Conservation (phyloP, 2,113 vertebrate species). For the Oncorhynchus tshawytscha region DNA sequence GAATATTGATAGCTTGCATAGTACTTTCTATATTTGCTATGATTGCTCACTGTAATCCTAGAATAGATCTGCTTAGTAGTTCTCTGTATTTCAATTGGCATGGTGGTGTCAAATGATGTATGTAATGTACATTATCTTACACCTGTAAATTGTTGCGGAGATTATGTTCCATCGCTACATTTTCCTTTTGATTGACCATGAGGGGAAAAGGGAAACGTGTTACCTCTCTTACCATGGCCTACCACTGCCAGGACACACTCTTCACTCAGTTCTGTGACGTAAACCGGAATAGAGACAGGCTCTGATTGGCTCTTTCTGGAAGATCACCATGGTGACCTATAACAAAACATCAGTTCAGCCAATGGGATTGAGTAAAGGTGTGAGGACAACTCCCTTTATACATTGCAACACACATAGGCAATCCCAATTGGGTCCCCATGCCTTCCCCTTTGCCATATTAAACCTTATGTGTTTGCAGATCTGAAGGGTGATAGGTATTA, state of each 20-base stretch:
- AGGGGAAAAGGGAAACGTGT: not conserved
- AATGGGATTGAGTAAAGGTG: slow-evolving; percentile 2
- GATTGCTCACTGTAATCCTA: not conserved
- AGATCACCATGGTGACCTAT: slow-evolving; percentile 29
- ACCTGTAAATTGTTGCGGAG: not conserved
- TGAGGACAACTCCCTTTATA: not conserved
- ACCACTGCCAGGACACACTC: not conserved
- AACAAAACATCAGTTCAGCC: slow-evolving; percentile 23
- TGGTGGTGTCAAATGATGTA: too few relatives aligned
- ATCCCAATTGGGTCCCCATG: not conserved
- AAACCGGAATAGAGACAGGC: not conserved
- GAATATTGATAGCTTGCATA: too few relatives aligned
- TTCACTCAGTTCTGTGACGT: slow-evolving; percentile 1
- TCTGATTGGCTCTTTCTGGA: slow-evolving; percentile 19
- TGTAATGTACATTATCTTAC: not conserved
- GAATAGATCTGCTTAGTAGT: not conserved
- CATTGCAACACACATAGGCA: not conserved
- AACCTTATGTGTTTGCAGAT: not conserved
- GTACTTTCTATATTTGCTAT: too few relatives aligned
- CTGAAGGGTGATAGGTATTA: too few relatives aligned
- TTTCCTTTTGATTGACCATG: not conserved
- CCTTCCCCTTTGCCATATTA: not conserved
- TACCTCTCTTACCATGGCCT: not conserved
- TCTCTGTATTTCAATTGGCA: not conserved
- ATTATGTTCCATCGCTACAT: not conserved